Evolutionary conservation across 1,140 invertebrate genomes (phyloP).

Genomic region (Megalonaias nervosa): DNA sequence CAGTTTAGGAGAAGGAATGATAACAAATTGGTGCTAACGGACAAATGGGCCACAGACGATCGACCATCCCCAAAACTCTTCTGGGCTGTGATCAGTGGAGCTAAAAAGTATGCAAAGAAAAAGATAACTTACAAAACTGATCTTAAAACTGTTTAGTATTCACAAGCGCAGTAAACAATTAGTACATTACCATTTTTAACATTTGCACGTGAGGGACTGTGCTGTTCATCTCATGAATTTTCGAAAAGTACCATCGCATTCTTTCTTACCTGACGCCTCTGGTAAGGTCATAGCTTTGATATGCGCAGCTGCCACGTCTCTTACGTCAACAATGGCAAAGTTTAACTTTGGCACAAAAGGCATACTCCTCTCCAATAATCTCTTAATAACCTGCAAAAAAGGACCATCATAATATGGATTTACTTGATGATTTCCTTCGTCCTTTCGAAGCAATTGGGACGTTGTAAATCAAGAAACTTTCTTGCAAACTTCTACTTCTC

Average conservation of each 20-base stretch:
- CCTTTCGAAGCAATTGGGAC: not conserved
- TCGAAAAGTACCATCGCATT: no score
- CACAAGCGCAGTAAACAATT: no score
- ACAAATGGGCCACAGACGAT: no score
- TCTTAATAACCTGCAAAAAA: slow-evolving; percentile 56
- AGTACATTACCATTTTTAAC: no score
- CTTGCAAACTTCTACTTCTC: not conserved
- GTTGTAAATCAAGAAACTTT: not conserved
- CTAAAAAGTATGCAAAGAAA: no score
- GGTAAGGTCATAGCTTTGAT: slow-evolving; percentile 73
- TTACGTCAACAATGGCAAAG: slow-evolving; percentile 74
- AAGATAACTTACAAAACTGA: not conserved
- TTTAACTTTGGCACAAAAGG: slow-evolving; percentile 73
- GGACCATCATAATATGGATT: not conserved
- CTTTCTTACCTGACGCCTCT: slow-evolving; percentile 72
- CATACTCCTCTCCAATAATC: slow-evolving; percentile 71
- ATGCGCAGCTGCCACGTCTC: slow-evolving; percentile 76
- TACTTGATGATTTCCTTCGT: not conserved
- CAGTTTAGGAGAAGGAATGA: no score
- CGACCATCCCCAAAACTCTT: no score
- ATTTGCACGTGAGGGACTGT: no score
- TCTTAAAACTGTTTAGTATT: not conserved
- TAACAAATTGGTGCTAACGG: no score
- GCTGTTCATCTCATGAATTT: no score
- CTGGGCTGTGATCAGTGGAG: no score